phyloP scores from a whole-genome alignment of 2,888 invertebrate genomes.

The Miltochrista miniata region DNA sequence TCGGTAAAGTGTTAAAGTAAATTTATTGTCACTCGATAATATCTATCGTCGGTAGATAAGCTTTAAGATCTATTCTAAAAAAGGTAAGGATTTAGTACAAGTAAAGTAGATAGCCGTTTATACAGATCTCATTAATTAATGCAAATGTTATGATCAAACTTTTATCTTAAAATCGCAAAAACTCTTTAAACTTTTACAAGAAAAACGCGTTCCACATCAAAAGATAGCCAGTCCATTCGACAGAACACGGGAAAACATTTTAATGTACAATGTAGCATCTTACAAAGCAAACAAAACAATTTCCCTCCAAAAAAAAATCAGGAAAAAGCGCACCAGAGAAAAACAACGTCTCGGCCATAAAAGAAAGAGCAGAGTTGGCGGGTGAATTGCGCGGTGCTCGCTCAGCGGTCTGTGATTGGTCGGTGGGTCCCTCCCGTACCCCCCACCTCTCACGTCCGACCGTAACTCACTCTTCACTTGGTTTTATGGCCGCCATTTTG shows the following conservation, averaged over 20 bases:
- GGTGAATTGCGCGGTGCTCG: conserved; percentile 70
- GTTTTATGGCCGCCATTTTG: conserved; percentile 83
- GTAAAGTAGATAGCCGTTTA: background rate
- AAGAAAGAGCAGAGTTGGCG: conserved; percentile 82
- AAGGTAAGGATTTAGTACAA: background rate
- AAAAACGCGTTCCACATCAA: conserved; percentile 25
- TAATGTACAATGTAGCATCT: conserved; percentile 72
- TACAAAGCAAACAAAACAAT: conserved; percentile 80
- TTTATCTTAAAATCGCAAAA: background rate
- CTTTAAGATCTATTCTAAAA: background rate
- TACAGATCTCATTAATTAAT: background rate
- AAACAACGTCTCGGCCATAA: conserved; percentile 80
- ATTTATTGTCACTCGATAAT: no score
- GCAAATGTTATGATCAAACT: conserved; percentile 1
- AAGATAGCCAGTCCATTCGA: conserved; percentile 44
- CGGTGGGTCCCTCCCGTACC: conserved; percentile 43
- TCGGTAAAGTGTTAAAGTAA: no score
- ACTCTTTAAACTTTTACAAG: conserved; percentile 9
- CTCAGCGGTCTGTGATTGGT: conserved; percentile 76
- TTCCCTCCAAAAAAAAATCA: conserved; percentile 70
- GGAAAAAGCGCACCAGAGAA: conserved; percentile 76
- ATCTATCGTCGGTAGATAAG: no score
- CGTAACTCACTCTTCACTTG: conserved; percentile 84
- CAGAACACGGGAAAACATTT: conserved; percentile 60
- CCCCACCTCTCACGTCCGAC: conserved; percentile 54